Evolutionary conservation across 2,113 vertebrate species (phyloP).

Genomic region (Nothoprocta pentlandii): DNA sequence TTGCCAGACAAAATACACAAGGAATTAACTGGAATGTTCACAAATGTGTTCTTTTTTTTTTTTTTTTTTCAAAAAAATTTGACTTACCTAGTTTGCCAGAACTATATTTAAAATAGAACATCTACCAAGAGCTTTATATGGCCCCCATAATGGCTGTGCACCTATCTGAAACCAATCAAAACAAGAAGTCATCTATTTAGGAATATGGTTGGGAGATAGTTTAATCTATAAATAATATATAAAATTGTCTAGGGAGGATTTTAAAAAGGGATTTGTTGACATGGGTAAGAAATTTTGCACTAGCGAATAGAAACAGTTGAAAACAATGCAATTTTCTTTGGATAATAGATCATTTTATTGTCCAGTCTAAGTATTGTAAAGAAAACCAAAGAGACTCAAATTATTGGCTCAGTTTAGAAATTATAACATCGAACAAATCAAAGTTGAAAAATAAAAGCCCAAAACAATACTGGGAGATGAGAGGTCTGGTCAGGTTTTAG

Average conservation of each 20-base stretch:
- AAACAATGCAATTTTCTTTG: conserved; percentile 55
- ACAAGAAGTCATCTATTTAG: conserved; percentile 65
- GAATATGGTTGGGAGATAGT: conserved; percentile 52
- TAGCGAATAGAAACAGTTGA: conserved; percentile 61
- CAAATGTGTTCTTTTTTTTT: conserved; percentile 31
- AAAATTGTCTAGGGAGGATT: conserved; percentile 42
- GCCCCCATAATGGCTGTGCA: neutral
- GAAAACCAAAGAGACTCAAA: conserved; percentile 72
- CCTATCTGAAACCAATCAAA: conserved; percentile 71
- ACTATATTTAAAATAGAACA: conserved; percentile 66
- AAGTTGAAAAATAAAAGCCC: conserved; percentile 79
- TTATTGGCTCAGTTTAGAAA: conserved; percentile 75
- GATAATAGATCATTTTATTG: conserved; percentile 45
- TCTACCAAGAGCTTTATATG: neutral
- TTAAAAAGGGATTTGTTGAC: conserved; percentile 53
- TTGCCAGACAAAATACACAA: conserved; percentile 75
- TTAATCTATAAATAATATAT: conserved; percentile 72
- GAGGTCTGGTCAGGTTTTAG: conserved; percentile 82
- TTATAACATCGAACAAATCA: conserved; percentile 81
- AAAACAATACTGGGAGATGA: conserved; percentile 81
- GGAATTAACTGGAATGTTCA: conserved; percentile 74
- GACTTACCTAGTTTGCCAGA: conserved; percentile 46
- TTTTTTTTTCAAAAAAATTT: conserved; percentile 52
- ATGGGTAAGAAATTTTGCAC: conserved; percentile 36
- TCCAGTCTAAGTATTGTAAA: conserved; percentile 65